Evolutionary conservation across 2,113 vertebrate species (phyloP).

Genomic region (Cephalopholis sonnerati): DNA sequence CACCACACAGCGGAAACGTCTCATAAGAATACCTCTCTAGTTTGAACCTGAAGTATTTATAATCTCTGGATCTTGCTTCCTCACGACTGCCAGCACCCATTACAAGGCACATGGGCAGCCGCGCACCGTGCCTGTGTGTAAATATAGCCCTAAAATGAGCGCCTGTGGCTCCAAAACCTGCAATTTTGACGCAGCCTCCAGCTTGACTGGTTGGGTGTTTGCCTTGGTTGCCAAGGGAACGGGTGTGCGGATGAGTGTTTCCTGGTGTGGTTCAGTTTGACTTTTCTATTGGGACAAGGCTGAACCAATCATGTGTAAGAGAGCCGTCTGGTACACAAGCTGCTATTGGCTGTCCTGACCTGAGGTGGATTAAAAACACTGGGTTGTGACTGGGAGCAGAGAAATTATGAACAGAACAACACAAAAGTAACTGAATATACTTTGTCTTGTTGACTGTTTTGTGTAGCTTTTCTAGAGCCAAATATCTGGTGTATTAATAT

Average conservation of each 20-base stretch:
- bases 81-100: constrained; percentile 52
- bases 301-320: constrained; percentile 48
- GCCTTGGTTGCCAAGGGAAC: constrained; percentile 59
- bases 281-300: constrained; percentile 37
- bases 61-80: constrained; percentile 70
- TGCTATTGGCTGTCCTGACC: constrained; percentile 15
- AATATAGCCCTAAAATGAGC: constrained; percentile 81
- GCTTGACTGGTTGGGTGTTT: constrained; percentile 64
- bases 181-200: constrained; percentile 75
- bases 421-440: background rate
- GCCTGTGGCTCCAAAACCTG: constrained; percentile 68
- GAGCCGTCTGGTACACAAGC: constrained; percentile 27
- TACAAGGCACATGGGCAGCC: constrained; percentile 61
- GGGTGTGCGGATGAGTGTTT: constrained; percentile 40
- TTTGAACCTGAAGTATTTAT: constrained; percentile 65
- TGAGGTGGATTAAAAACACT: no score
- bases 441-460: background rate
- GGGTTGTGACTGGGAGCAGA: background rate
- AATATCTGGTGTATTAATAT: background rate
- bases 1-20: constrained; percentile 67
- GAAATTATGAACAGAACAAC: background rate
- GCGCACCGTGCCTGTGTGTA: constrained; percentile 66
- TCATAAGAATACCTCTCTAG: constrained; percentile 39
- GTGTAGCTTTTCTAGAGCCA: no score
- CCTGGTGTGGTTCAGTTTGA: constrained; percentile 52